phyloP scores from a whole-genome alignment of 2,888 invertebrate species.

The Ectemnius lituratus region DNA sequence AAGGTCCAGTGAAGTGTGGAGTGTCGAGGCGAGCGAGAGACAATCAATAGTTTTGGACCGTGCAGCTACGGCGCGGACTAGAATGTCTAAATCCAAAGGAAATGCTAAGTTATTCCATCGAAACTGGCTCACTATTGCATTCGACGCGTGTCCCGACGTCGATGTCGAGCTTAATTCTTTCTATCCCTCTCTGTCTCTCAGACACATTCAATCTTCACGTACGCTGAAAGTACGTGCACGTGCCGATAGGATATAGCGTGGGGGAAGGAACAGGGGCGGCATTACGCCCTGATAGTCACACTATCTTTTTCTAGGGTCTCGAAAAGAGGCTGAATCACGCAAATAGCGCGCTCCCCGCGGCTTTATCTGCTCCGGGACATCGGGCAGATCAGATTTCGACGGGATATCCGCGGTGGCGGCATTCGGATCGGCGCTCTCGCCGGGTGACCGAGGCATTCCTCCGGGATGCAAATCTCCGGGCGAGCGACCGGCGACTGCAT shows the following conservation, averaged over 20 bases:
- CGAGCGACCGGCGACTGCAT: constrained; percentile 5
- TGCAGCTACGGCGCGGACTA: constrained; percentile 28
- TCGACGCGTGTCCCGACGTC: constrained; percentile 52
- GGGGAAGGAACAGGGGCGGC: background rate
- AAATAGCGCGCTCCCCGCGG: background rate
- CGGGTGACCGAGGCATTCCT: constrained; percentile 1
- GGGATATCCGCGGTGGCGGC: background rate
- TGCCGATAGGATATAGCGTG: background rate
- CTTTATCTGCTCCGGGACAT: background rate
- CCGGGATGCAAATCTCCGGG: constrained; percentile 23
- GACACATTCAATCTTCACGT: background rate
- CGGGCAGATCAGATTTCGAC: constrained; percentile 5
- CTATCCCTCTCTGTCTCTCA: background rate
- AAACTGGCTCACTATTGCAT: constrained; percentile 42
- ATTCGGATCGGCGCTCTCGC: background rate
- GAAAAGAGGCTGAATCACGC: constrained; percentile 6
- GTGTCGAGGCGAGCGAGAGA: constrained; percentile 6
- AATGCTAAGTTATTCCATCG: constrained; percentile 52
- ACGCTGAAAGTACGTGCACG: constrained; percentile 47
- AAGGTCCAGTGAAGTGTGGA: no score
- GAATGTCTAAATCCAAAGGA: constrained; percentile 44
- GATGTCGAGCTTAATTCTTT: constrained; percentile 44
- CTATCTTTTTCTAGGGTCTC: constrained; percentile 5
- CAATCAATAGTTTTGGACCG: constrained; percentile 32
- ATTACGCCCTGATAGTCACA: no score